A percentile compares a stretch with the other conserved stretches of the same genome.
Conservation (phyloP, 92 coral and sea anemone species). For the Scolanthus callimorphus region DNA sequence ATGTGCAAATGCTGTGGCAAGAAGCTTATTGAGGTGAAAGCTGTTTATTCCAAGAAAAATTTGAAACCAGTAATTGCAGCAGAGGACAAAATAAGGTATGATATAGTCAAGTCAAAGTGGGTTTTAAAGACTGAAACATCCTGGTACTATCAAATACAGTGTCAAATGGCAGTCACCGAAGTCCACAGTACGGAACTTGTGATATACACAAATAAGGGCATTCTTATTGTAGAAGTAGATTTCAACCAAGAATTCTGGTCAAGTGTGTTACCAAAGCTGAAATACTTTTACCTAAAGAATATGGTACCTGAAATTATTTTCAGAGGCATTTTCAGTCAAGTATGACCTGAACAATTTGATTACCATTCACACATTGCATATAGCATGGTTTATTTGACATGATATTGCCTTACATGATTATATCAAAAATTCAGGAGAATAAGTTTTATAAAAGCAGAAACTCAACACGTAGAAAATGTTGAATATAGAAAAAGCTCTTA, state of each 20-base stretch:
- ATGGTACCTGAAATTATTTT: constrained; percentile 43
- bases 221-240: constrained; percentile 39
- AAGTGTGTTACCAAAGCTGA: constrained; percentile 28
- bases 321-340: no score
- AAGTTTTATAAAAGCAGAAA: no score
- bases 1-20: constrained; percentile 9
- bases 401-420: no score
- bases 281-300: constrained; percentile 24
- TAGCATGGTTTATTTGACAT: no score
- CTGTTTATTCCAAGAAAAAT: constrained; percentile 2
- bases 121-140: constrained; percentile 10
- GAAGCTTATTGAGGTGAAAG: constrained; percentile 9
- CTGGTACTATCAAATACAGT: constrained; percentile 35
- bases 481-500: no score
- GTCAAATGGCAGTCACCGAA: constrained; percentile 28
- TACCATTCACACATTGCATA: no score
- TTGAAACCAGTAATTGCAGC: constrained; percentile 19
- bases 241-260: constrained; percentile 40
- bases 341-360: no score
- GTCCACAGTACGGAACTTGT: constrained; percentile 34
- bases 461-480: no score
- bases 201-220: constrained; percentile 51
- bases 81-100: not conserved
- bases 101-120: not conserved
- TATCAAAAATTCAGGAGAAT: no score